Conservation (phyloP, 2,113 vertebrate species). For the Dicaeum eximium region DNA sequence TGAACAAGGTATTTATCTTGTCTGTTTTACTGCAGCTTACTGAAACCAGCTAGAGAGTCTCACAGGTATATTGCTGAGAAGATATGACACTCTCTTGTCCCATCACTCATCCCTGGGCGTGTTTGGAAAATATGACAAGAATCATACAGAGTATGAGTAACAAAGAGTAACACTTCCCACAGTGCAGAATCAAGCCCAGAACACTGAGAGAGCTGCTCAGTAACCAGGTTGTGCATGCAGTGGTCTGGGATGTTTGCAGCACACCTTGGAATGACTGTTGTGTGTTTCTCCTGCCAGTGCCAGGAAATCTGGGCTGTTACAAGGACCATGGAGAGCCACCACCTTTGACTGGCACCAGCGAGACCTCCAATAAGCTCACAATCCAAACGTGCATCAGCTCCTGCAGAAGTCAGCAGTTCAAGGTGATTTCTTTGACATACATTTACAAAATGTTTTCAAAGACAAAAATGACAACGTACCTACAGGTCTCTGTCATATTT, state of each 20-base stretch:
- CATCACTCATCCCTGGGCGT: background rate
- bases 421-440: conserved; percentile 71
- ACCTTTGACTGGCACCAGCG: conserved; percentile 85
- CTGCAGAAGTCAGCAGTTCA: conserved; percentile 89
- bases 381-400: conserved; percentile 95
- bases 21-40: background rate
- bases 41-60: background rate
- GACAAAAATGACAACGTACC: background rate
- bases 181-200: background rate
- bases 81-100: background rate
- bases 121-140: background rate
- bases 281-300: conserved; percentile 79
- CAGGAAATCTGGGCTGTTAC: conserved; percentile 94
- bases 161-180: background rate
- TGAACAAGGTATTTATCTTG: background rate
- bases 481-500: background rate
- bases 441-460: background rate
- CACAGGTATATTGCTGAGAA: background rate
- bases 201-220: background rate
- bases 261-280: background rate
- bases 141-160: background rate
- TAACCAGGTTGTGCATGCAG: background rate
- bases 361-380: conserved; percentile 92
- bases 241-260: background rate
- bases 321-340: conserved; percentile 93